Conservation (phyloP, 2,888 invertebrate genomes). For the Andricus quercusramuli region DNA sequence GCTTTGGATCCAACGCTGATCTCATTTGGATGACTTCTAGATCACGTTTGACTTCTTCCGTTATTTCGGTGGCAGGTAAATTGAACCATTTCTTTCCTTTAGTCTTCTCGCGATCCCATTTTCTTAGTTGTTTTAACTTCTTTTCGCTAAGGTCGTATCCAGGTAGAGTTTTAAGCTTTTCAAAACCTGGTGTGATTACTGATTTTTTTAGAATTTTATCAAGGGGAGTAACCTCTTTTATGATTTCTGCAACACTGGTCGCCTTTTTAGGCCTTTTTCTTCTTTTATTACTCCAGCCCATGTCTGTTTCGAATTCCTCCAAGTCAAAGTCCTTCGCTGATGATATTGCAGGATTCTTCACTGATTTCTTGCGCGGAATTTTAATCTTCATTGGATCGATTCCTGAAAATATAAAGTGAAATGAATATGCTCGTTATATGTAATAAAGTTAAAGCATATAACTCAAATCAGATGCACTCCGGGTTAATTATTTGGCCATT, state of each 20-base stretch:
- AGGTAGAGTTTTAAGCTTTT: slow-evolving; percentile 83
- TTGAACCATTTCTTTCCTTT: slow-evolving; percentile 95
- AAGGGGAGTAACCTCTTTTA: slow-evolving; percentile 75
- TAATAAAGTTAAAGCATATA: too few relatives aligned
- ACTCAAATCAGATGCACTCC: too few relatives aligned
- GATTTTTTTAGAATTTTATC: slow-evolving; percentile 84
- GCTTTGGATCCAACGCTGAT: slow-evolving; percentile 93
- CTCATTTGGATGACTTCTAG: slow-evolving; percentile 95
- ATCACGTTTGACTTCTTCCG: slow-evolving; percentile 92
- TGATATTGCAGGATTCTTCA: slow-evolving; percentile 44
- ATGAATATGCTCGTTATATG: neutral
- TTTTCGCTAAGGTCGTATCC: slow-evolving; percentile 82
- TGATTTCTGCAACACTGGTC: slow-evolving; percentile 77
- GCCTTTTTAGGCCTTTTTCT: slow-evolving; percentile 49
- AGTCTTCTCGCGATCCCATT: slow-evolving; percentile 88
- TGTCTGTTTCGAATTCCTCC: slow-evolving; percentile 74
- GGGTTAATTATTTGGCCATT: too few relatives aligned
- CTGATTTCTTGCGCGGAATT: neutral
- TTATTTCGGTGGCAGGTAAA: slow-evolving; percentile 92
- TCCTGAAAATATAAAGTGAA: slow-evolving; percentile 50
- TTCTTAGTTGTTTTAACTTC: slow-evolving; percentile 81
- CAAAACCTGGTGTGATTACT: slow-evolving; percentile 83
- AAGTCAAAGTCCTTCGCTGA: slow-evolving; percentile 68
- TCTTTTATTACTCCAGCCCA: slow-evolving; percentile 69
- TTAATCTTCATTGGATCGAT: slow-evolving; percentile 47